Evolutionary conservation across 2,888 invertebrate species (phyloP).

Genomic region (Tenthredo livida): DNA sequence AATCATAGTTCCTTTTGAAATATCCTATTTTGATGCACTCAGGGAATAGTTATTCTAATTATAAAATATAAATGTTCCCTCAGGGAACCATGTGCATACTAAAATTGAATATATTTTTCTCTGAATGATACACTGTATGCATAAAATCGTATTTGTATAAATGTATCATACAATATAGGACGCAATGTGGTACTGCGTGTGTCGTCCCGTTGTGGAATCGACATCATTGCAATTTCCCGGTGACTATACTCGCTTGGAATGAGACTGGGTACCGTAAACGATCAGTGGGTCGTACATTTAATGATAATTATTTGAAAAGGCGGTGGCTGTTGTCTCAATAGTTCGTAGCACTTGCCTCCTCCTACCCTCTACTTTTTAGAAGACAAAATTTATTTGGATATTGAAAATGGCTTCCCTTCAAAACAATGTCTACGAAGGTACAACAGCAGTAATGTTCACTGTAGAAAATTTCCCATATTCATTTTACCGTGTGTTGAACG

Average conservation of each 20-base stretch:
- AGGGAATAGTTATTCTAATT: neutral
- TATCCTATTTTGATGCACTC: neutral
- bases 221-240: neutral
- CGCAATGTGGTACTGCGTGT: neutral
- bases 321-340: conserved; percentile 31
- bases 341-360: neutral
- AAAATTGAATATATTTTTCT: neutral
- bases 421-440: neutral
- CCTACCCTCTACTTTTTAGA: neutral
- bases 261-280: neutral
- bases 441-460: neutral
- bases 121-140: neutral
- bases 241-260: neutral
- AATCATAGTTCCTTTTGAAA: neutral
- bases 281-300: neutral
- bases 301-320: conserved; percentile 20
- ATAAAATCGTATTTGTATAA: neutral
- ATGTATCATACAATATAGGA: neutral
- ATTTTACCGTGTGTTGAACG: neutral
- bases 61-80: neutral
- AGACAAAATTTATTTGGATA: neutral
- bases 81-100: neutral
- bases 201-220: neutral
- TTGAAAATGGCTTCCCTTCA: neutral
- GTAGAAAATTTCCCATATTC: neutral